phyloP scores from a whole-genome alignment of 1,140 invertebrate genomes.

The Lineus longissimus region DNA sequence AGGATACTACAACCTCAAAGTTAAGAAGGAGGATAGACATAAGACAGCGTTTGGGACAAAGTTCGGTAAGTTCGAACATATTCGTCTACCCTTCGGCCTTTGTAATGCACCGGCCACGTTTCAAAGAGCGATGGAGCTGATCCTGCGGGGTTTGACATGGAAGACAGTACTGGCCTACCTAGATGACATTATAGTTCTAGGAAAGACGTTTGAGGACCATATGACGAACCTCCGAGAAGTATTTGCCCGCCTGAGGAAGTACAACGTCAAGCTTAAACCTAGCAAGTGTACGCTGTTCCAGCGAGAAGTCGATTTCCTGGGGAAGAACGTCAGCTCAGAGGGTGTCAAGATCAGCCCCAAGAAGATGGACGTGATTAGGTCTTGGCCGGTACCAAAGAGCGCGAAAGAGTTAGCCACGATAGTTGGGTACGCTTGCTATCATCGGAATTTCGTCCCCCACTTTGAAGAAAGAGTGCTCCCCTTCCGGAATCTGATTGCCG shows the following conservation, averaged over 20 bases:
- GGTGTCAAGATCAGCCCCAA: conserved; percentile 24
- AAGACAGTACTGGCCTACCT: conserved; percentile 8
- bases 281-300: conserved; percentile 21
- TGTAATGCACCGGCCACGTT: conserved; percentile 24
- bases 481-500: conserved; percentile 14
- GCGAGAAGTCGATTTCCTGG: conserved; percentile 22
- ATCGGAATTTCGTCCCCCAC: conserved; percentile 18
- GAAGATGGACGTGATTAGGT: conserved; percentile 30
- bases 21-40: conserved; percentile 35
- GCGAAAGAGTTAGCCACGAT: conserved; percentile 30
- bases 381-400: conserved; percentile 32
- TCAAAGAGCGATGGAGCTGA: conserved; percentile 21
- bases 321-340: conserved; percentile 23
- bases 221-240: conserved; percentile 18
- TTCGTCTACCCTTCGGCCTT: conserved; percentile 23
- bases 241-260: conserved; percentile 17
- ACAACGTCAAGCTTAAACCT: conserved; percentile 26
- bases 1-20: conserved; percentile 43
- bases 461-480: conserved; percentile 18
- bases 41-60: conserved; percentile 43
- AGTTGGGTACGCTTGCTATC: conserved; percentile 24
- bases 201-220: conserved; percentile 5
- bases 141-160: conserved; percentile 8
- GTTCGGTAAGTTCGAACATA: conserved; percentile 19
- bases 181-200: conserved; percentile 11